Conservation (phyloP, 2,888 invertebrate genomes). For the Agrenia bidenticulata region DNA sequence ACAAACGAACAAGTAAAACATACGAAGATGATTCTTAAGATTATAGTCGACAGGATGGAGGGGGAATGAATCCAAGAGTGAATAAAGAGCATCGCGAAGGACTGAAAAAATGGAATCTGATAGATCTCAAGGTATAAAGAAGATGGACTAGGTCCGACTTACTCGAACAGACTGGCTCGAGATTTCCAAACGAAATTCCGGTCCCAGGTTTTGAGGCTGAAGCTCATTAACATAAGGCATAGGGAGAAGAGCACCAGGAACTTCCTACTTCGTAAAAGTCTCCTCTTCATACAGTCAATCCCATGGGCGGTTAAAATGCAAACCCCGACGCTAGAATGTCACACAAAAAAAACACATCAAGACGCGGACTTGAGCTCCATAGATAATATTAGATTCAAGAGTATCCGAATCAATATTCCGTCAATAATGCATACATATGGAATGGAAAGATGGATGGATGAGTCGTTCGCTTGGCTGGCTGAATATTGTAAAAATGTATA, state of each 20-base stretch:
- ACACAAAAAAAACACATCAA: not conserved
- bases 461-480: no score
- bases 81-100: no score
- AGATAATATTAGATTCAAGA: not conserved
- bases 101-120: no score
- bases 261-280: conserved; percentile 19
- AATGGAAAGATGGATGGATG: no score
- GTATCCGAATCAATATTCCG: not conserved
- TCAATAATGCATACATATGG: conserved; percentile 1
- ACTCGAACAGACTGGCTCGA: conserved; percentile 65
- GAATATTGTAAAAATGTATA: no score
- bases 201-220: conserved; percentile 60
- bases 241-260: conserved; percentile 32
- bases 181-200: conserved; percentile 77
- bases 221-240: conserved; percentile 46
- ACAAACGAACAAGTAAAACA: not conserved
- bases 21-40: not conserved
- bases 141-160: conserved; percentile 36
- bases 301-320: conserved; percentile 49
- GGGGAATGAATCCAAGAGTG: no score
- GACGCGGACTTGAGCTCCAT: not conserved
- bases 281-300: conserved; percentile 33
- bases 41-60: no score
- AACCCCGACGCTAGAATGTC: conserved; percentile 44
- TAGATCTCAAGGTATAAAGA: not conserved